Conservation (phyloP, 1,140 invertebrate species). For the Hyles euphorbiae region DNA sequence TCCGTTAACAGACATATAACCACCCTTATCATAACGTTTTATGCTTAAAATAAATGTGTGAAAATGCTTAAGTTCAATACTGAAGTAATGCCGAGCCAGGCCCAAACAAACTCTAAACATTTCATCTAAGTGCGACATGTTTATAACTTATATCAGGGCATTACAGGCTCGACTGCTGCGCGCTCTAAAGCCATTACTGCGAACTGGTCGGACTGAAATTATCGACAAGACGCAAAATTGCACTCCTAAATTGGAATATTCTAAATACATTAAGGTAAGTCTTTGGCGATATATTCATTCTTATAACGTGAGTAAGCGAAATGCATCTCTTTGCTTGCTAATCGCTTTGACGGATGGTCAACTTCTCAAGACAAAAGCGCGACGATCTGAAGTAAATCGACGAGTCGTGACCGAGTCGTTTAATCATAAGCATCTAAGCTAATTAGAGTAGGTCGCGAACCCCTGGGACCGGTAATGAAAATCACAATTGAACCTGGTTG, state of each 20-base stretch:
- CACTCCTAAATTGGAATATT: slow-evolving; percentile 2
- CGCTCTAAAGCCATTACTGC: slow-evolving; percentile 25
- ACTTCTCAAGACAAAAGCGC: slow-evolving; percentile 56
- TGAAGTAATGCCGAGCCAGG: too few relatives aligned
- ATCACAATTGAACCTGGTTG: slow-evolving; percentile 65
- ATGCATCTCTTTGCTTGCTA: slow-evolving; percentile 21
- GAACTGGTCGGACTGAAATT: slow-evolving; percentile 28
- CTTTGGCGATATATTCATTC: background rate
- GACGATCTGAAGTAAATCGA: slow-evolving; percentile 66
- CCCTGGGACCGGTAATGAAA: slow-evolving; percentile 63
- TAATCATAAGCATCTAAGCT: slow-evolving; percentile 70
- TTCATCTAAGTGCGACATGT: slow-evolving; percentile 7
- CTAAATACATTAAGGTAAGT: background rate
- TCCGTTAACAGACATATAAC: too few relatives aligned
- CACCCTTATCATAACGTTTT: too few relatives aligned
- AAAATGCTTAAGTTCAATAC: too few relatives aligned
- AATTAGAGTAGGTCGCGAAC: slow-evolving; percentile 69
- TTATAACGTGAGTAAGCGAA: slow-evolving; percentile 13
- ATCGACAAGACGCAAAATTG: slow-evolving; percentile 25
- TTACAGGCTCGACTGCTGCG: slow-evolving; percentile 18
- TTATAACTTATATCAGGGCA: slow-evolving; percentile 14
- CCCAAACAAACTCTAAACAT: background rate
- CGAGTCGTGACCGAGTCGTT: slow-evolving; percentile 65
- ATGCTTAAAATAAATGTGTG: too few relatives aligned
- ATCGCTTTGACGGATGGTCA: slow-evolving; percentile 49